phyloP scores from a whole-genome alignment of 1,140 invertebrate species.

The Penaeus indicus region DNA sequence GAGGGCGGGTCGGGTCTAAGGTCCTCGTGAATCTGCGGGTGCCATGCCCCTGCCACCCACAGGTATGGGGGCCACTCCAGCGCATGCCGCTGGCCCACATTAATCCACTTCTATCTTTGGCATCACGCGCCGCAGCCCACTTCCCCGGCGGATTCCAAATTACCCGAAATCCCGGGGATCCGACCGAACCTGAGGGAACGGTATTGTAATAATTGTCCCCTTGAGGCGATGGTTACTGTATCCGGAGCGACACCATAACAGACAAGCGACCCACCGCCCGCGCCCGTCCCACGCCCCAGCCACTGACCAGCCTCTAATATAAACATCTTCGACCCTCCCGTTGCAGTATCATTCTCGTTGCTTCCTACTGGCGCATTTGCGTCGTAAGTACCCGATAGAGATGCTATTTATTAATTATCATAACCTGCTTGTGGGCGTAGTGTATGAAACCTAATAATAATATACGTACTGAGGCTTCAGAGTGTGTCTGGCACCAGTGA shows the following conservation, averaged over 20 bases:
- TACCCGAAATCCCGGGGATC: too few relatives aligned
- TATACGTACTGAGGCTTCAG: conserved; percentile 59
- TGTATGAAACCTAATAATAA: conserved; percentile 52
- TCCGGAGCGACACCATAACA: conserved; percentile 57
- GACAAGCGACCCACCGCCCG: conserved; percentile 48
- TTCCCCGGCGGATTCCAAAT: too few relatives aligned
- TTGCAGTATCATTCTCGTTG: too few relatives aligned
- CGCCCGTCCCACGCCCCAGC: conserved; percentile 49
- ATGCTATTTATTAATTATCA: conserved; percentile 25
- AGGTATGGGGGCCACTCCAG: neutral
- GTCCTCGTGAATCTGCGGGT: conserved; percentile 40
- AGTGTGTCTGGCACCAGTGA: conserved; percentile 46
- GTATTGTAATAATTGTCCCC: too few relatives aligned
- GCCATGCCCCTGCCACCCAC: conserved; percentile 16
- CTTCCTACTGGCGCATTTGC: too few relatives aligned
- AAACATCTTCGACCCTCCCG: conserved; percentile 1
- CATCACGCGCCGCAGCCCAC: too few relatives aligned
- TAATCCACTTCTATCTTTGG: neutral
- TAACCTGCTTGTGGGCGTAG: conserved; percentile 44
- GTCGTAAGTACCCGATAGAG: too few relatives aligned
- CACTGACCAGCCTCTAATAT: conserved; percentile 38
- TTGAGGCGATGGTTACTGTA: conserved; percentile 3
- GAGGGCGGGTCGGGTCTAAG: conserved; percentile 10
- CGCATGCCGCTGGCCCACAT: neutral
- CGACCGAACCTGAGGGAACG: too few relatives aligned